phyloP scores from a whole-genome alignment of 2,888 invertebrate species.

The Acrobasis suavella region DNA sequence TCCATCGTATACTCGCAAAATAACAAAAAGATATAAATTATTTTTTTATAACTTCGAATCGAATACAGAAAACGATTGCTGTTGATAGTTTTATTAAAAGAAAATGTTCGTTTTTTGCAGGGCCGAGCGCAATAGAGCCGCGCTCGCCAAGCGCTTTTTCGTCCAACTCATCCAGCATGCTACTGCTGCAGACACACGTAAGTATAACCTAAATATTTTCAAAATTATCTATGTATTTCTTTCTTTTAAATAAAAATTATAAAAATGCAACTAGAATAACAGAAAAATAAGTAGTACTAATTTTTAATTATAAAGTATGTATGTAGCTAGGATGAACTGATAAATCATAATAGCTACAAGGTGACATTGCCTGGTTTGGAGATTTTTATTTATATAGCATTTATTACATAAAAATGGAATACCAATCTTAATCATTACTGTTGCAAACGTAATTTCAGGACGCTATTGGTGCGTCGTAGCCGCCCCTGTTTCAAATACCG shows the following conservation, averaged over 20 bases:
- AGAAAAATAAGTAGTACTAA: too few relatives aligned
- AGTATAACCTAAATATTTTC: conserved; percentile 47
- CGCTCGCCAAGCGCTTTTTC: conserved; percentile 82
- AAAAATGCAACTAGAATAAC: too few relatives aligned
- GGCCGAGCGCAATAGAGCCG: conserved; percentile 81
- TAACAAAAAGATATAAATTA: background rate
- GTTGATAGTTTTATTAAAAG: conserved; percentile 29
- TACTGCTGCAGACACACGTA: conserved; percentile 96
- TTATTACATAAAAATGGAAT: background rate
- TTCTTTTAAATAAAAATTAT: too few relatives aligned
- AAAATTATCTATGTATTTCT: too few relatives aligned
- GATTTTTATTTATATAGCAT: background rate
- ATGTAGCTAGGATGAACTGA: too few relatives aligned
- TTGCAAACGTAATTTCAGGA: conserved; percentile 30
- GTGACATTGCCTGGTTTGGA: background rate
- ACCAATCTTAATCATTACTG: background rate
- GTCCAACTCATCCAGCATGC: conserved; percentile 91
- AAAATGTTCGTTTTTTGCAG: conserved; percentile 66
- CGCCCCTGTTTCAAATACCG: conserved; percentile 65
- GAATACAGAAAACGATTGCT: background rate
- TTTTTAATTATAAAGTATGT: too few relatives aligned
- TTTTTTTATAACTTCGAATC: background rate
- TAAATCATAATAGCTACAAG: too few relatives aligned
- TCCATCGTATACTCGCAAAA: conserved; percentile 30
- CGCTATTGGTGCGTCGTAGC: conserved; percentile 64